phyloP scores from a whole-genome alignment of 2,888 invertebrate species.

The Pegoplata infirma region DNA sequence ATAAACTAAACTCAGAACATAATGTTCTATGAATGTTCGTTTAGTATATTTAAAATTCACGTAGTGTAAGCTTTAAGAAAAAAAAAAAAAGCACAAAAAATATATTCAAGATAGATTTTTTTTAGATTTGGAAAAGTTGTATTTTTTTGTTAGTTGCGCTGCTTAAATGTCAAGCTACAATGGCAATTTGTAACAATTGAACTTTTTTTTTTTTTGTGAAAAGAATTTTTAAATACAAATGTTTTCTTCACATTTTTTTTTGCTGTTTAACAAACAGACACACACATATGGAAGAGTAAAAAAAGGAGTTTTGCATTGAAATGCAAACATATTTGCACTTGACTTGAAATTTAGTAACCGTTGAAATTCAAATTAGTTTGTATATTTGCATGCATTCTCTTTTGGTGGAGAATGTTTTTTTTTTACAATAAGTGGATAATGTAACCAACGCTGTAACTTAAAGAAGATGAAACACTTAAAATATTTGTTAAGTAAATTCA shows the following conservation, averaged over 20 bases:
- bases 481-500: too few relatives aligned
- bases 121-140: background rate
- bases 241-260: background rate
- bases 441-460: slow-evolving; percentile 30
- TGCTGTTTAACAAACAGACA: background rate
- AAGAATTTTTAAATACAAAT: background rate
- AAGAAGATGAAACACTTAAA: too few relatives aligned
- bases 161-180: slow-evolving; percentile 53
- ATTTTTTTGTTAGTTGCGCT: slow-evolving; percentile 10
- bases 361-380: slow-evolving; percentile 55
- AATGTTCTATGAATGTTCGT: too few relatives aligned
- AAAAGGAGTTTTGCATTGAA: slow-evolving; percentile 26
- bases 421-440: background rate
- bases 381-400: too few relatives aligned
- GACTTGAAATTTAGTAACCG: slow-evolving; percentile 54
- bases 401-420: too few relatives aligned
- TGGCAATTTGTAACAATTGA: slow-evolving; percentile 62
- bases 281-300: slow-evolving; percentile 17
- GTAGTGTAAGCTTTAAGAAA: slow-evolving; percentile 33
- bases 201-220: slow-evolving; percentile 33
- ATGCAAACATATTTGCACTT: slow-evolving; percentile 55
- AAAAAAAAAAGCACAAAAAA: background rate
- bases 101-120: background rate
- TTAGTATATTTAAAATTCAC: slow-evolving; percentile 36
- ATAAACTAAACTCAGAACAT: background rate